A percentile compares a stretch with the other conserved stretches of the same genome.
These are phyloP conservation scores for Semaprochilodus insignis DNA, from an alignment of 2,797 vertebrate species.

Conservation along the genomic window DNA sequence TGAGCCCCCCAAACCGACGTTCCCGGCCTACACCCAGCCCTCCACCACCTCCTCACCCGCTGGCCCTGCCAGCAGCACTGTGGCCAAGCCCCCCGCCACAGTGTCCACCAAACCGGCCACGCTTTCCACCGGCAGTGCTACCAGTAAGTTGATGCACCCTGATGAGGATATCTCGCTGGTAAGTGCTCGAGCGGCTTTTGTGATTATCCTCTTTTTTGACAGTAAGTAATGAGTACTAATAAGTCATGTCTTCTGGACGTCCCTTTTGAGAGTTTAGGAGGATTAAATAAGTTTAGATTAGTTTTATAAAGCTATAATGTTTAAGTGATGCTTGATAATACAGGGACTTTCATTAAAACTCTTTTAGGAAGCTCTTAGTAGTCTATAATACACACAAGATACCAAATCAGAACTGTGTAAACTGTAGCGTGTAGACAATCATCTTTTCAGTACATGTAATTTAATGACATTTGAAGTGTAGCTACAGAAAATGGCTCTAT, in stretches of 20 bases:
- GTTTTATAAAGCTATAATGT: neutral
- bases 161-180: conserved; percentile 99
- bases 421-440: no score
- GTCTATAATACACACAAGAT: neutral
- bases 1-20: conserved; percentile 94
- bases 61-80: conserved; percentile 94
- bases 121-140: conserved; percentile 97
- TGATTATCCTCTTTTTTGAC: conserved; percentile 79
- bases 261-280: neutral
- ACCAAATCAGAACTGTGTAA: neutral
- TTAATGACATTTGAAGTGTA: no score
- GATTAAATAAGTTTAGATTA: no score
- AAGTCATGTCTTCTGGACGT: neutral
- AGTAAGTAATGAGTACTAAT: conserved; percentile 76
- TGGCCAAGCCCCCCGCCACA: conserved; percentile 91
- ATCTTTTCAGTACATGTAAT: no score
- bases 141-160: conserved; percentile 99
- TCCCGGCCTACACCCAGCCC: conserved; percentile 98
- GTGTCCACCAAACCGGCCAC: conserved; percentile 98
- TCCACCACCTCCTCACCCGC: conserved; percentile 89
- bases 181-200: conserved; percentile 83
- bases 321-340: no score
- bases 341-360: no score
- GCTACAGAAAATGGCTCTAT: neutral
- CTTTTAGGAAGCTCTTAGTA: no score